Evolutionary conservation across 2,113 vertebrate genomes (phyloP), one percentile per base, ranked within the genome.

Genomic region (Dipodomys ordii): DNA sequence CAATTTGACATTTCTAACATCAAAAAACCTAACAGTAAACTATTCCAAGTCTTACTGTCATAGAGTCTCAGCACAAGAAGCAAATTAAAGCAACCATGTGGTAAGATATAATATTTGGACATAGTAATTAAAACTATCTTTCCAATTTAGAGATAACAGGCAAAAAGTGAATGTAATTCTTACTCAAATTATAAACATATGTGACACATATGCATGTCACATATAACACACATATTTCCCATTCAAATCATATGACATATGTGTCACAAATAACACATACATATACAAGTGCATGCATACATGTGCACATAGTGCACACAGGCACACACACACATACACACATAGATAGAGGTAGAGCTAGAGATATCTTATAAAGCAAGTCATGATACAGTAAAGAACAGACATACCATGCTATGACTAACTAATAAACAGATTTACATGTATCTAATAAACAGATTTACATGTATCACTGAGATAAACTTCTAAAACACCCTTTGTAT

Each of bases 11-110:
- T 85, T 92, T 82, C 67, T 83, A 27, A 90, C 13, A 79, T 2
- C 30, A 91, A 92, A 39, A 85, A 90, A 71, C 88, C 71, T 90
- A 35, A 94, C 84, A 94, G 22, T 67, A 73, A 93, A 94, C 23
- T 27, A 79, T 68, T 10, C 68, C 46, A 83, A 25, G 13, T 76
- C 78, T 87, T 27, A 76, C 13, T 73, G 13, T 65, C 9, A 25
- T 72, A 57, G 15, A 57, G 53, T 13, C 53, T 82, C 74, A 89
- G 25, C 44, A 87, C 32, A 25, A 89, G 65, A 67, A 91, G 80
- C 15, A 49, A 7, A 69, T 35, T 64, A 91, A 87, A 72, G 4
- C 28, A n/a, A 6, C 6, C 32, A 83, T 89, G 32, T 77, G 19
- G 44, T 88, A 88, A 92, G 81, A 89, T 53, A 16, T 46, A 86